These are phyloP conservation scores for Colletes gigas DNA, from an alignment of 1,140 invertebrate genomes.

Conservation along the genomic window DNA sequence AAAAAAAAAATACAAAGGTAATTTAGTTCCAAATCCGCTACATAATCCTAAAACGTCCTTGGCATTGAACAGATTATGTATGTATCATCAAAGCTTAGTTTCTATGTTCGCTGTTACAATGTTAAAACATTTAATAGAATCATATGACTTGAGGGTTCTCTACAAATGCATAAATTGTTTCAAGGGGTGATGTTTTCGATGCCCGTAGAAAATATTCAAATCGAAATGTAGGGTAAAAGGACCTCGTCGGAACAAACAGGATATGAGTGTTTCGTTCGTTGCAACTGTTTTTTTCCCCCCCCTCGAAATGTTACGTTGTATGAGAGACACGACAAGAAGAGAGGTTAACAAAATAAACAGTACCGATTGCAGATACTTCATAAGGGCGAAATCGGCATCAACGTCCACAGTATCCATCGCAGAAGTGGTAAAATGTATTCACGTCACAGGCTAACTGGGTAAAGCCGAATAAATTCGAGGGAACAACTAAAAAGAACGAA, in stretches of 20 bases:
- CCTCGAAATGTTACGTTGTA: background rate
- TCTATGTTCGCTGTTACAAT: background rate
- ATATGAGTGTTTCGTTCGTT: background rate
- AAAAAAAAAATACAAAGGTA: background rate
- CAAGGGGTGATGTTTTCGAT: background rate
- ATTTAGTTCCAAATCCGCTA: background rate
- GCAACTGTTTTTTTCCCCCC: background rate
- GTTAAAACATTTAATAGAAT: background rate
- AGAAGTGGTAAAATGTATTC: background rate
- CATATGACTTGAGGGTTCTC: no score
- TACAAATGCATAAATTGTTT: no score
- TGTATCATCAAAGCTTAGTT: no score
- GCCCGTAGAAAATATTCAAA: background rate
- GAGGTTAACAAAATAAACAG: background rate
- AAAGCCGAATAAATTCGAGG: background rate
- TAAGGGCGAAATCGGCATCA: constrained; percentile 62
- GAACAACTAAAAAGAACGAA: constrained; percentile 32
- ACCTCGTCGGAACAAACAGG: background rate
- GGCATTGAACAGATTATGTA: no score
- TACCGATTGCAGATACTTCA: constrained; percentile 68
- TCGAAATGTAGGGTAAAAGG: background rate
- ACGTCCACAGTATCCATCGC: constrained; percentile 7
- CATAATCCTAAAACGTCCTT: background rate
- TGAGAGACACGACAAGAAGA: background rate
- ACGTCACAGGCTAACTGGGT: background rate